Conservation (phyloP, 1,140 invertebrate genomes). For the Nixonia krombeini region DNA sequence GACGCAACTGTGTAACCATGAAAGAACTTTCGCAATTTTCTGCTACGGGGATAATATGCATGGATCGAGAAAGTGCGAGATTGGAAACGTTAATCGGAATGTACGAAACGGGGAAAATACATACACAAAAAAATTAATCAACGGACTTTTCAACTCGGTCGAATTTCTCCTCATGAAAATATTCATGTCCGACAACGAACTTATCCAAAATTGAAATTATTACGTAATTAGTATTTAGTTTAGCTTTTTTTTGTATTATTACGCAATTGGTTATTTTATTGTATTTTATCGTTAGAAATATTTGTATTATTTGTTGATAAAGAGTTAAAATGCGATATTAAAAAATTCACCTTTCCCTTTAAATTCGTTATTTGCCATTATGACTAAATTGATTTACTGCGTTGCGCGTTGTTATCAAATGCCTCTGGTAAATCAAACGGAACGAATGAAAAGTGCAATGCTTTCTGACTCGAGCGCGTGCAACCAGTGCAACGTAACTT, state of each 20-base stretch:
- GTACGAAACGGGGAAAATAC: slow-evolving; percentile 30
- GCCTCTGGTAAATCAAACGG: background rate
- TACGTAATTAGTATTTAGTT: too few species aligned
- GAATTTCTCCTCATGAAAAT: slow-evolving; percentile 14
- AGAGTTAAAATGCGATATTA: too few species aligned
- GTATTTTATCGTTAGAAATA: too few species aligned
- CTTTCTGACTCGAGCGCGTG: slow-evolving; percentile 41
- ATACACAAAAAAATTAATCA: slow-evolving; percentile 16
- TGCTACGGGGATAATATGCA: slow-evolving; percentile 29
- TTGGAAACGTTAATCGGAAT: slow-evolving; percentile 26
- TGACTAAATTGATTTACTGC: too few species aligned
- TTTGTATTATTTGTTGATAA: too few species aligned
- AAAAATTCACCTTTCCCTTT: too few species aligned
- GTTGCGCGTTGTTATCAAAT: too few species aligned
- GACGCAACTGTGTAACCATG: slow-evolving; percentile 24
- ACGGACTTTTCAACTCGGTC: background rate
- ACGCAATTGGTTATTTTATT: too few species aligned
- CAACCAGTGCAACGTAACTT: slow-evolving; percentile 61
- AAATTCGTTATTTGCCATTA: too few species aligned
- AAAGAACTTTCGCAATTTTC: slow-evolving; percentile 34
- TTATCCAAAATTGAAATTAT: too few species aligned
- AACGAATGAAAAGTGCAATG: slow-evolving; percentile 49
- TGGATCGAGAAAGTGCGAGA: slow-evolving; percentile 35
- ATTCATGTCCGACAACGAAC: too few species aligned
- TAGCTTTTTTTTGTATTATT: too few species aligned